These are phyloP conservation scores for Boloria euphrosyne DNA, from an alignment of 2,888 invertebrate species.

Conservation along the genomic window DNA sequence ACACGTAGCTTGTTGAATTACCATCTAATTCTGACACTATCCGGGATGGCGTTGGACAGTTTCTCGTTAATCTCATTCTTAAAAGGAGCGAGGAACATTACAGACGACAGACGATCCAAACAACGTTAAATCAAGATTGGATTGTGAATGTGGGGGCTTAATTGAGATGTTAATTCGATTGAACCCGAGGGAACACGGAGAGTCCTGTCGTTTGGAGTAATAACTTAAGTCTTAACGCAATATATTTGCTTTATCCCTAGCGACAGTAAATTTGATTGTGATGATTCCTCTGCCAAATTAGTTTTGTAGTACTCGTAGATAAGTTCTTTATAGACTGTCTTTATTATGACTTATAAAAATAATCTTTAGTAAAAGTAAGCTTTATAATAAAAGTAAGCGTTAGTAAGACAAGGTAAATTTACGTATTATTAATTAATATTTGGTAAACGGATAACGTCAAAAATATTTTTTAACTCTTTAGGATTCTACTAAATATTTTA, in stretches of 20 bases:
- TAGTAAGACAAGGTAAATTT: too few relatives aligned
- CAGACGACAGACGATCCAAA: constrained; percentile 37
- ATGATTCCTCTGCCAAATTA: constrained; percentile 30
- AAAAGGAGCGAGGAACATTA: constrained; percentile 34
- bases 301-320: constrained; percentile 11
- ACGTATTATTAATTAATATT: too few relatives aligned
- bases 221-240: constrained; percentile 38
- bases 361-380: too few relatives aligned
- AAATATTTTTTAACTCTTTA: background rate
- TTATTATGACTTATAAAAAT: background rate
- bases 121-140: constrained; percentile 42
- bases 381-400: too few relatives aligned
- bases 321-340: constrained; percentile 7
- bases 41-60: constrained; percentile 35
- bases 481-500: background rate
- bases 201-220: constrained; percentile 33
- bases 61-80: constrained; percentile 42
- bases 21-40: constrained; percentile 33
- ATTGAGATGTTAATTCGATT: constrained; percentile 47
- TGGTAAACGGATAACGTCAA: too few relatives aligned
- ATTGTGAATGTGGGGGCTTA: constrained; percentile 43
- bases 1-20: constrained; percentile 29
- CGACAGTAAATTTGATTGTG: constrained; percentile 28
- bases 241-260: constrained; percentile 26
- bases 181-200: constrained; percentile 35